These are phyloP conservation scores for Chromobotia macracanthus DNA, from an alignment of 2,797 vertebrate genomes.

Conservation along the genomic window DNA sequence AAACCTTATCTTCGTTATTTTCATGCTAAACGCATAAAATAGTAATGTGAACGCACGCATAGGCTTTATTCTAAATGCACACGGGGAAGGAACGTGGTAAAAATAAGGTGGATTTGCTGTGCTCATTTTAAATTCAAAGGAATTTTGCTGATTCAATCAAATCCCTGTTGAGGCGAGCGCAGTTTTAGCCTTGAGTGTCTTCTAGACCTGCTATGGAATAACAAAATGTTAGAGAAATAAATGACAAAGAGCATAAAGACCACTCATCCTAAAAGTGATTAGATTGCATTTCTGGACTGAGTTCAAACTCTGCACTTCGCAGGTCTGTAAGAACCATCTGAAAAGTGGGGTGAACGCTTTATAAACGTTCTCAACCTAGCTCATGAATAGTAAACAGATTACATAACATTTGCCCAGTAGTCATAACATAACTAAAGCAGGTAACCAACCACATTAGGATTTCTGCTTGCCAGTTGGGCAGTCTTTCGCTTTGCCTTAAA, in stretches of 20 bases:
- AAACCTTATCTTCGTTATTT: conserved; percentile 12
- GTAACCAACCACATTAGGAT: background rate
- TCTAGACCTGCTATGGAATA: background rate
- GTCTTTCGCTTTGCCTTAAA: too few relatives aligned
- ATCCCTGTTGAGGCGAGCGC: conserved; percentile 5
- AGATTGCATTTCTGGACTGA: conserved; percentile 3
- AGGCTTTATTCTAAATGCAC: conserved; percentile 10
- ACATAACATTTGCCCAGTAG: background rate
- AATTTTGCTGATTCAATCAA: conserved; percentile 41
- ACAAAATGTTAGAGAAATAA: conserved; percentile 5
- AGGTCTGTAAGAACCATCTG: background rate
- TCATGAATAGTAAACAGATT: background rate
- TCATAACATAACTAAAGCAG: too few relatives aligned
- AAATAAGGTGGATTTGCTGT: conserved; percentile 24
- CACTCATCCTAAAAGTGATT: background rate
- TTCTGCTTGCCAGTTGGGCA: background rate
- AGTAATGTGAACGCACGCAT: background rate
- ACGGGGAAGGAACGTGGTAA: background rate
- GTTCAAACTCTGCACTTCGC: background rate
- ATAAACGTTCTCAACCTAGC: background rate
- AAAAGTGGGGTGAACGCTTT: background rate
- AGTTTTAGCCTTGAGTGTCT: conserved; percentile 9
- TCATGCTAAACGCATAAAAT: conserved; percentile 24
- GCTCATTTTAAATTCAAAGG: conserved; percentile 36
- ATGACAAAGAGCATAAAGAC: background rate